Base-by-base conservation (phyloP, 2,113 vertebrate species). In the Zingel zingel region DNA sequence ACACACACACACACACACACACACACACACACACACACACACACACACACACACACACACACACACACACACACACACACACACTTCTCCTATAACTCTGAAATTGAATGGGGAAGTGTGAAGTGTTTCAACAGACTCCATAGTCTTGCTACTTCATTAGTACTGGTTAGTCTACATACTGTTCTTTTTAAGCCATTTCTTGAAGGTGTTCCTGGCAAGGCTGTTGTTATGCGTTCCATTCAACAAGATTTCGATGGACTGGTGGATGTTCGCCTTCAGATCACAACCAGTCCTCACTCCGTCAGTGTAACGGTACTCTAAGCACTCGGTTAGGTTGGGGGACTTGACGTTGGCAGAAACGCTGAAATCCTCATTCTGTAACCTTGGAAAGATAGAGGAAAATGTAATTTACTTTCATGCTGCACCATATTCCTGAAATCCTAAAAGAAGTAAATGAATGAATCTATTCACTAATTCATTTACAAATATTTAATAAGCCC, bases 101-200 rank as follows among this genome's bases (percentile, higher is more conserved):
- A 72, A 4, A 69, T 3, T 27, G 3, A 89, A 87, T 36, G 23
- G 8, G 86, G 77, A 86, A 85, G 64, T 7, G 18, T 2, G n/a
- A 63, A 6, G 12, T 47, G 43, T 79, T 88, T 77, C 70, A 65
- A 59, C 75, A 86, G 1, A 77, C 8, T 15, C 3, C 1, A 6
- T 0, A 23, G 18, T 53, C 27, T 4, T 51, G 10, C 5, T 39
- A 6, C 3, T 56, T 18, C 0, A 64, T 30, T 5, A 15, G 4
- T 1, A 16, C 0, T 14, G 51, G 12, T 12, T 1, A 16, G 25
- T 48, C 0, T 6, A 4, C 76, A 3, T 61, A 93, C 82, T 66
- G 0, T 4, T 0, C 0, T 0, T 0, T 1, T 0, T 0, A 0
- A 33, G 1, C 0, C 0, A 0, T 18, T 0, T 23, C 0, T 0